Conservation (phyloP, 2,113 vertebrate species). For the Garra rufa region DNA sequence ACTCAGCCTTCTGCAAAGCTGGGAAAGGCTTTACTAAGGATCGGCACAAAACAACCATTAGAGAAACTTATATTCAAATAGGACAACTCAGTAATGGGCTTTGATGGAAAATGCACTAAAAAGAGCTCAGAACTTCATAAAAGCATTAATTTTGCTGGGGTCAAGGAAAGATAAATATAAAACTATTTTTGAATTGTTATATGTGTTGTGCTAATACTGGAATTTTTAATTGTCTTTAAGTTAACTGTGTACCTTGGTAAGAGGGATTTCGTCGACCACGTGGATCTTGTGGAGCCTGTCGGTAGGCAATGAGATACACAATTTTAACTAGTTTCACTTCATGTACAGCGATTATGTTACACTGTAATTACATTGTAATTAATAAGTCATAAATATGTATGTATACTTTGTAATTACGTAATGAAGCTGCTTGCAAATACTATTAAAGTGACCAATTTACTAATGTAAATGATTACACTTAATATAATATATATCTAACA, state of each 20-base stretch:
- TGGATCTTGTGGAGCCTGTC: slow-evolving; percentile 79
- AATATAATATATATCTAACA: too few relatives aligned
- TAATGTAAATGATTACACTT: neutral
- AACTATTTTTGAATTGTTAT: neutral
- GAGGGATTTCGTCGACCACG: slow-evolving; percentile 82
- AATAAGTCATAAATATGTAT: neutral
- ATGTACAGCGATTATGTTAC: neutral
- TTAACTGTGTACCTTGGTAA: slow-evolving; percentile 82
- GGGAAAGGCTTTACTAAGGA: neutral
- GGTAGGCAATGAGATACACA: slow-evolving; percentile 65
- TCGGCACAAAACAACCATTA: neutral
- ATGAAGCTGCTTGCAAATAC: neutral
- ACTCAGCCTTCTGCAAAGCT: neutral
- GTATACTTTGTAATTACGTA: neutral
- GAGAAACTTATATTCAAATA: neutral
- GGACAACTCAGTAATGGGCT: neutral
- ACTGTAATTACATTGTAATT: neutral
- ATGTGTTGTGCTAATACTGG: neutral
- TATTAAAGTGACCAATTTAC: neutral
- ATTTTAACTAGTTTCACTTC: neutral
- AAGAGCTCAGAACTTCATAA: neutral
- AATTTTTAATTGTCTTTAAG: slow-evolving; percentile 58
- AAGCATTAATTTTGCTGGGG: neutral
- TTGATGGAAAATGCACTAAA: neutral
- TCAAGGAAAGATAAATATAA: neutral